A percentile compares a stretch with the other conserved stretches of the same genome.
These are phyloP conservation scores for Huso huso DNA, from an alignment of 2,797 vertebrate species.

Conservation along the genomic window DNA sequence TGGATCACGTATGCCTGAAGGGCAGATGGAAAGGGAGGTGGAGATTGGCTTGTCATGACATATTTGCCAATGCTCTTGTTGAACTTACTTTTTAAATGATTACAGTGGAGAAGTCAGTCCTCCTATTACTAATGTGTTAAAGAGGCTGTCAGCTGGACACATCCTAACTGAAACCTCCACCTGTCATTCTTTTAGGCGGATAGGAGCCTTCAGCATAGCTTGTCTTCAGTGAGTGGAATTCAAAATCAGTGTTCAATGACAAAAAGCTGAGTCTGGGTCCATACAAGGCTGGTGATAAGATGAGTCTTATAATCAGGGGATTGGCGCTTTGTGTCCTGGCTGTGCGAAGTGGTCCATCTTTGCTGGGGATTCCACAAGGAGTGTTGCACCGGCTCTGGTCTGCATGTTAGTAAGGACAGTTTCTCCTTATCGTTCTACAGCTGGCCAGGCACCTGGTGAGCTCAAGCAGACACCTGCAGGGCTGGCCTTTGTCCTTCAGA, in stretches of 20 bases:
- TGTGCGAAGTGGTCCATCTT: too few species aligned
- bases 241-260: neutral
- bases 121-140: neutral
- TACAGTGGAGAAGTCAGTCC: neutral
- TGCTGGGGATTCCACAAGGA: too few species aligned
- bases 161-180: neutral
- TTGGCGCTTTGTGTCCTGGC: too few species aligned
- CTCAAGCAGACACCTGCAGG: too few species aligned
- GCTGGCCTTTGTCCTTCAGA: too few species aligned
- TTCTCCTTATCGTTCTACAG: too few species aligned
- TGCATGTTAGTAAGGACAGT: too few species aligned
- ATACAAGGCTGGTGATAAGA: too few species aligned
- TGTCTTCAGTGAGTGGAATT: neutral
- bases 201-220: neutral
- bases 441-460: too few species aligned
- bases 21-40: neutral
- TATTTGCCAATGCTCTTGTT: neutral
- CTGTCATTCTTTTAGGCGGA: too few species aligned
- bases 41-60: neutral
- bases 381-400: too few species aligned
- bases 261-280: slow-evolving; percentile 22
- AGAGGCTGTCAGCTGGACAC: neutral
- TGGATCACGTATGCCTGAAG: neutral
- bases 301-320: too few species aligned
- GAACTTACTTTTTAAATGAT: neutral